Base-by-base conservation (phyloP, 1,140 invertebrate genomes). In the Prorops nasuta region DNA sequence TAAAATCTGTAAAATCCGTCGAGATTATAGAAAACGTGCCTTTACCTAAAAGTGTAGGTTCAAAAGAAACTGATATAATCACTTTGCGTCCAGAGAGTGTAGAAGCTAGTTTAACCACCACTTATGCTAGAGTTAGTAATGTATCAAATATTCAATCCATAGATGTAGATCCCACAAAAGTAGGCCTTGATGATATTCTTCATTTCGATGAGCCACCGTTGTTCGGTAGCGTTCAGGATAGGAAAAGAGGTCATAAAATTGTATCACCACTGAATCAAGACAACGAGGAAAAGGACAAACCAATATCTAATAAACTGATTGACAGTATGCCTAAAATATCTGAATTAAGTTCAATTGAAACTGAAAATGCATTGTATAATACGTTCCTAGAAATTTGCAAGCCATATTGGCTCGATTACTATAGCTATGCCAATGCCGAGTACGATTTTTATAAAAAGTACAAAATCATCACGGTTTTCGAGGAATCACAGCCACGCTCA, bases 191-290 rank as follows among this genome's bases (percentile, higher is more conserved):
- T 3, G 45, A 52, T 21, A 42, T 55, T 17, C 35, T 52, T 16
- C 39, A 58, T 35, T 21, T 42, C 18, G 58, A 64, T n/a, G 68
- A 75, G 9, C 31, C 54, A 14, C 47, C 66, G 16, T 36, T 76
- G 14, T 76, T 77, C 24, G 73, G 73, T 43, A 77, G 73, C 56
- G 64, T 76, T 28, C 66, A 68, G 50, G 56, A 67, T 52, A 66
- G 69, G 48, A 69, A 54, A 54, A 68, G 58, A 17, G 57, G 19
- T 39, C 17, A 10, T 45, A 21, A 16, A 49, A 40, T 8, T 3
- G 2, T 1, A 49, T 9, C 9, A 31, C 19, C 6, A 20, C 14
- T 20, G 44, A 51, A 28, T 12, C 28, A 46, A 39, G 41, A 43
- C 0, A 34, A 32, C 15, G 2, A 10, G 12, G 31, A 44, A 8